Base-by-base conservation (phyloP, 2,797 vertebrate genomes). In the Peromyscus melanophrys region DNA sequence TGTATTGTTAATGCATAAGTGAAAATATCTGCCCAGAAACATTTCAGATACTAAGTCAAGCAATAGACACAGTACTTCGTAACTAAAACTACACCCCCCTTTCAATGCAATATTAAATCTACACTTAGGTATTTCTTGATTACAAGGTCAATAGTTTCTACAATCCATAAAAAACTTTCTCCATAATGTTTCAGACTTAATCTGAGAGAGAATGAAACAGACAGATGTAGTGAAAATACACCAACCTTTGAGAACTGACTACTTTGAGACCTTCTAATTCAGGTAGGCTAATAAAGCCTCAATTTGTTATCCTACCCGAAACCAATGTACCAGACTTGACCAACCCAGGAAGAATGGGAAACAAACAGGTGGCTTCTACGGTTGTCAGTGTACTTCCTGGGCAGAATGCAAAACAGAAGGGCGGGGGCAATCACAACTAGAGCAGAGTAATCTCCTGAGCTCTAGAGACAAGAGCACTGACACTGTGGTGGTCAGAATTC, bases 171-270 rank as follows among this genome's bases (percentile, higher is more conserved):
- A 1, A 89, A 94, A 52, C 9, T 83, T 94, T 84, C 40, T 61
- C 23, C 27, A 93, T 27, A 80, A 81, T 52, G n/a, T 14, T 65
- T 67, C 31, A 92, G 57, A 16, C 69, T 82, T 90, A 92, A 59
- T 89, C 12, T 95, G 34, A 89, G 37, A 96, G 57, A 96, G 57
- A 96, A 83, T 55, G 19, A 85, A 89, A 94, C 6, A 94, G 65
- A 57, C 16, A 89, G 46, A 73, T 43, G 1, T 37, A 85, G 81
- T 37, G 17, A 46, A 77, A 97, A 85, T 85, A 91, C 2, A 73
- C 19, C 27, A 94, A 37, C 21, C 75, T 93, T 77, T 73, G 34
- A 86, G 40, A 92, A 92, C 43, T 19, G 6, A 91, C 52, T 73
- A 37, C 75, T 25, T 40, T 82, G 69, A 92, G 27, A 94, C 49